Base-by-base conservation (phyloP, 2,113 vertebrate species). In the Garra rufa region DNA sequence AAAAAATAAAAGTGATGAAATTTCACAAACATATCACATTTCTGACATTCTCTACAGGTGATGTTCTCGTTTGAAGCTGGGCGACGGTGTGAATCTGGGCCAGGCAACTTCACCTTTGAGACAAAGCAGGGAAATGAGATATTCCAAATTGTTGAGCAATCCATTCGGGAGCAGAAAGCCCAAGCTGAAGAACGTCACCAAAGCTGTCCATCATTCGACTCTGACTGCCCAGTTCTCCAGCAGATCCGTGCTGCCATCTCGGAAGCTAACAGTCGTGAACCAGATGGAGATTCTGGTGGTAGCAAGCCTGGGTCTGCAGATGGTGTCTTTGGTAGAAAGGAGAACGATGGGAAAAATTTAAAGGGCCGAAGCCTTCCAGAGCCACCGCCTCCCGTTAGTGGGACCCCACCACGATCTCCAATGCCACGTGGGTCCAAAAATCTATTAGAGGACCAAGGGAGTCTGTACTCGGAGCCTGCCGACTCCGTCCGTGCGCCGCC, bases 11-110 rank as follows among this genome's bases (percentile, higher is more conserved):
- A 73, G 10, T 73, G 11, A 73, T 8, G 11, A 71, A 71, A 71
- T 43, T 2, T 71, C 41, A n/a, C 5, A 24, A 74, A 67, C 1
- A 24, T 13, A 8, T 41, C 79, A 2, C 30, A 14, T 24, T 75
- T 65, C 4, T 83, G 13, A 26, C 82, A 6, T 67, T 63, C 67
- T 73, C 61, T 81, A 7, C 89, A 99, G 98, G 96, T 97, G 82
- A 99, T 99, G 98, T 99, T 99, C 90, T 99, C 98, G 0, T 99
- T 99, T 0, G 98, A 99, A 92, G 97, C 98, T 0, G 98, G 98
- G 24, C 95, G 98, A 6, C 96, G 98, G 80, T 99, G 98, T 0
- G 94, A 97, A 15, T 99, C 98, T 0, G 98, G 98, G 19, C 96
- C 98, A 0, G 98, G 98, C 1, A 99, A 95, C 90, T 99, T 99